Percentiles rank a stretch among this genome's conserved stretches.
These are phyloP conservation scores for Mactra quadrangularis DNA, from an alignment of 1,140 invertebrate species.

Conservation along the genomic window DNA sequence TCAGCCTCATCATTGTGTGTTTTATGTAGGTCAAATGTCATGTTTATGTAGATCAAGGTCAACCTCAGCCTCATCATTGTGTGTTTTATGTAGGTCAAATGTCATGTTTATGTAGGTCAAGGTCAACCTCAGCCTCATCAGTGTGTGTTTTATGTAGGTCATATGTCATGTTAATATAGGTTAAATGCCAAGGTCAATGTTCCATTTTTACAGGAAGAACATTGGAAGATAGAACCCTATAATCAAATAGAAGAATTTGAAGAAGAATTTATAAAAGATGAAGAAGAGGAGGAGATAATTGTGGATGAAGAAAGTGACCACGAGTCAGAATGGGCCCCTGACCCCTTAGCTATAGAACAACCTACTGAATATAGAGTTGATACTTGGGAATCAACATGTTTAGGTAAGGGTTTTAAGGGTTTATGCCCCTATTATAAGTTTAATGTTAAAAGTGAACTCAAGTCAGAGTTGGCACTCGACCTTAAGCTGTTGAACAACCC, in stretches of 20 bases:
- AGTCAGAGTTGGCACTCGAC: constrained; percentile 79
- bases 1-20: too few relatives aligned
- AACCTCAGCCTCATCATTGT: too few relatives aligned
- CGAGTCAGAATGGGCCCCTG: constrained; percentile 77
- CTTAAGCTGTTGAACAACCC: constrained; percentile 74
- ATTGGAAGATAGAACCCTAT: constrained; percentile 83
- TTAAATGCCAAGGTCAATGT: too few relatives aligned
- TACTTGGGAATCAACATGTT: constrained; percentile 79
- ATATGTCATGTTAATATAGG: too few relatives aligned
- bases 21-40: too few relatives aligned
- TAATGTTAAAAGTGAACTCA: constrained; percentile 64
- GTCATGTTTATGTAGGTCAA: too few relatives aligned
- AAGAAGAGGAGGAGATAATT: constrained; percentile 61
- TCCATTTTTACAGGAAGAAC: constrained; percentile 78
- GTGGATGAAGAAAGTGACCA: constrained; percentile 64
- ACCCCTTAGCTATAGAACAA: constrained; percentile 73
- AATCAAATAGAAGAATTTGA: constrained; percentile 66
- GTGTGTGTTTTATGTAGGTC: too few relatives aligned
- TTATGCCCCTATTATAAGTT: too few relatives aligned
- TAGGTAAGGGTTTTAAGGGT: too few relatives aligned
- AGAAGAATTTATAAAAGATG: constrained; percentile 64
- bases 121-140: too few relatives aligned
- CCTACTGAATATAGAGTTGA: constrained; percentile 77
- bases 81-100: too few relatives aligned
- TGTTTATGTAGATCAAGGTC: too few relatives aligned